Evolutionary conservation across 2,888 invertebrate genomes (phyloP).

Genomic region (Hylaea fasciaria): DNA sequence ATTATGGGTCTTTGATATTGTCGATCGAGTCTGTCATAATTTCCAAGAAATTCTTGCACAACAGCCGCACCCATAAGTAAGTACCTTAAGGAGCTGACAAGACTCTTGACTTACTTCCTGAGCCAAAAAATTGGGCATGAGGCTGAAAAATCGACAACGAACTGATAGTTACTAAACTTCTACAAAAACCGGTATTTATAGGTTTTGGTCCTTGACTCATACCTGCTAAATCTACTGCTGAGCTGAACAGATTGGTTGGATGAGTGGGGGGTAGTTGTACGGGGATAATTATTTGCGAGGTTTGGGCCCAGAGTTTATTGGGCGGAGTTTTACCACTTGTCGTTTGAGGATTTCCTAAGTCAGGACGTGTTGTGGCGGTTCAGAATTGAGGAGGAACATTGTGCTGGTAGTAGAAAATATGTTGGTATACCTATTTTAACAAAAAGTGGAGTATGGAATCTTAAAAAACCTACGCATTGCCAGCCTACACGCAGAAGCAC

Average conservation of each 20-base stretch:
- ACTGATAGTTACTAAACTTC: background rate
- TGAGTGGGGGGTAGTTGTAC: constrained; percentile 33
- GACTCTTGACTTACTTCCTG: too few relatives aligned
- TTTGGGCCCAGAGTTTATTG: background rate
- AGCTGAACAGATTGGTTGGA: constrained; percentile 51
- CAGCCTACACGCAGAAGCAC: too few relatives aligned
- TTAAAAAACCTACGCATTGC: too few relatives aligned
- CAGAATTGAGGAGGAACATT: background rate
- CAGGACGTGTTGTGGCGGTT: background rate
- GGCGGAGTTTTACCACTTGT: background rate
- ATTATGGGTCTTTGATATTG: too few relatives aligned
- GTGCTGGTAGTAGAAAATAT: background rate
- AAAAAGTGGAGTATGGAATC: too few relatives aligned
- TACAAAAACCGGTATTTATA: background rate
- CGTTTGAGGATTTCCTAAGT: background rate
- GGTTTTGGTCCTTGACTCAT: background rate
- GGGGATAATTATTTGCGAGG: constrained; percentile 41
- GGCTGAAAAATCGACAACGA: too few relatives aligned
- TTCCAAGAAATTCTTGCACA: too few relatives aligned
- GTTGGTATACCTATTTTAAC: too few relatives aligned
- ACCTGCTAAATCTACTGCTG: constrained; percentile 43
- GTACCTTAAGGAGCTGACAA: too few relatives aligned
- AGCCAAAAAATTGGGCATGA: background rate
- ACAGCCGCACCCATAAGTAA: too few relatives aligned
- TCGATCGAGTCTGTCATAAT: too few relatives aligned